Percentiles rank a stretch among this genome's conserved stretches.
Conservation (phyloP, 1,140 invertebrate species). For the Helicorthomorpha holstii region DNA sequence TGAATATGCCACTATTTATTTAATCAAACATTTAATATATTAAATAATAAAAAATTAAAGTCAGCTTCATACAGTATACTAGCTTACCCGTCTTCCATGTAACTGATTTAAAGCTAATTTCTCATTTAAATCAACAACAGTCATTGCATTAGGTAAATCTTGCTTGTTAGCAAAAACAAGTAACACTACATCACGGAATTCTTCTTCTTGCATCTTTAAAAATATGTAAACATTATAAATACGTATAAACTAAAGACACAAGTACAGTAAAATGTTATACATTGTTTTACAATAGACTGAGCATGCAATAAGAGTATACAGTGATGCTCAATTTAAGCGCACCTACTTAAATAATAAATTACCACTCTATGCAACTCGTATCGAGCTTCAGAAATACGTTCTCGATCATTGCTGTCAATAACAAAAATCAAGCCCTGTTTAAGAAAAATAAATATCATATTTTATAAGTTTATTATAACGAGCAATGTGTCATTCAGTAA, state of each 20-base stretch:
- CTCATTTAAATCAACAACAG: constrained; percentile 90
- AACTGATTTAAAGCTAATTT: constrained; percentile 88
- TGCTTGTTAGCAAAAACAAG: constrained; percentile 99
- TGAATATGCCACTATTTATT: constrained; percentile 79
- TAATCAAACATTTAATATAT: constrained; percentile 10
- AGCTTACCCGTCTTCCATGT: constrained; percentile 60
- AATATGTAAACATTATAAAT: background rate
- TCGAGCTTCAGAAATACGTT: constrained; percentile 85
- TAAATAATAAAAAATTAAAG: background rate
- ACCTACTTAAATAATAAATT: constrained; percentile 1
- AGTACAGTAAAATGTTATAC: background rate
- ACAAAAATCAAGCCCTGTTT: constrained; percentile 81
- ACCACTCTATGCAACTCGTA: constrained; percentile 60
- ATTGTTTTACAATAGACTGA: no score
- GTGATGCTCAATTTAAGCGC: background rate
- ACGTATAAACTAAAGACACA: background rate
- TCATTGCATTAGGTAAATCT: constrained; percentile 98
- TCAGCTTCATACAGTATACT: background rate
- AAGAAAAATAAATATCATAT: constrained; percentile 1
- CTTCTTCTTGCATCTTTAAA: constrained; percentile 56
- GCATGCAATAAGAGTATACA: no score
- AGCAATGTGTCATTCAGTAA: constrained; percentile 15
- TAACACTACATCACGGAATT: constrained; percentile 87
- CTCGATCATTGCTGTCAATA: constrained; percentile 93
- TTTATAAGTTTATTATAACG: background rate